Percentiles rank a stretch among this genome's conserved stretches.
Conservation (phyloP, 1,140 invertebrate genomes). For the Hyposmocoma kahamanoa region DNA sequence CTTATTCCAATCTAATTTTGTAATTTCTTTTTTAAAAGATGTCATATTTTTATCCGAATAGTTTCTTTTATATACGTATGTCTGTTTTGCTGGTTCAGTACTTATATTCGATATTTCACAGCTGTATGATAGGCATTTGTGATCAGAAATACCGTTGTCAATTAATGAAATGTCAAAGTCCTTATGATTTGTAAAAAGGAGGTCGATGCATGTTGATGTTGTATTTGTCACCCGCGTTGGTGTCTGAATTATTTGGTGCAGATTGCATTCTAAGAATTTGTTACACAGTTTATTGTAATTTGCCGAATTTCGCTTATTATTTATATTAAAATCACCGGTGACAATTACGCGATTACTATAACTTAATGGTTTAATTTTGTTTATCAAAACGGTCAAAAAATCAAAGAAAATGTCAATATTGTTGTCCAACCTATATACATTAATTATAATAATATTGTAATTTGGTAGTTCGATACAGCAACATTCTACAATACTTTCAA, state of each 20-base stretch:
- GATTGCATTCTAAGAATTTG: not conserved
- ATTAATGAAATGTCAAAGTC: not conserved
- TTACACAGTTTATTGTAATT: not conserved
- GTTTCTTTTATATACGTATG: not conserved
- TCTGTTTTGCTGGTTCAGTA: not conserved
- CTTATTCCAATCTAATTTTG: not conserved
- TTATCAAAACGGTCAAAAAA: no score
- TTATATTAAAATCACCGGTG: not conserved
- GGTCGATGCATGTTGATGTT: not conserved
- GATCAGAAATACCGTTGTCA: slow-evolving; percentile 7
- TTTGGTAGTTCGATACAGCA: slow-evolving; percentile 1
- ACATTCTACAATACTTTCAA: slow-evolving; percentile 1
- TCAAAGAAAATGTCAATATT: not conserved
- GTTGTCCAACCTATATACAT: not conserved
- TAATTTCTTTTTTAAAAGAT: not conserved
- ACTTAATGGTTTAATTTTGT: not conserved
- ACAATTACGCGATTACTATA: not conserved
- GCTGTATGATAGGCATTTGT: not conserved
- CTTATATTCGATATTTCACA: not conserved
- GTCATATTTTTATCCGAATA: not conserved
- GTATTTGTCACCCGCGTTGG: not conserved
- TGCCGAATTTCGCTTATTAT: not conserved
- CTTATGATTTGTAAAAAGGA: not conserved
- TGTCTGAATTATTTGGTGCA: slow-evolving; percentile 1
- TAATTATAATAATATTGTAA: slow-evolving; percentile 3